Conservation (phyloP, 2,888 invertebrate genomes). For the Trachelus tabidus region DNA sequence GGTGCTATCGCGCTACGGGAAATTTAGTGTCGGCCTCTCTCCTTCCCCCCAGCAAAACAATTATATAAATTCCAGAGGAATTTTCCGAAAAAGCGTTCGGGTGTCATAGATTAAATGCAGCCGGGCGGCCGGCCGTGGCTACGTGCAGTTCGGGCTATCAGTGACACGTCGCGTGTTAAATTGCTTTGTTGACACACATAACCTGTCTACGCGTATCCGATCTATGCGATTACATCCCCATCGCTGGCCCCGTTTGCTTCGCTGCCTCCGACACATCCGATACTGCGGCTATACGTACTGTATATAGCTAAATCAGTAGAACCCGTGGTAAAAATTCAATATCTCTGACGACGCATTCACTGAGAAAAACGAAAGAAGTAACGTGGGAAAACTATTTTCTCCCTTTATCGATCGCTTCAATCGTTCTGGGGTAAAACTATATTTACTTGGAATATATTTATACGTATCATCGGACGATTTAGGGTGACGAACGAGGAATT, state of each 20-base stretch:
- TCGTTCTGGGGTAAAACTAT: neutral
- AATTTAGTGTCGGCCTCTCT: conserved; percentile 54
- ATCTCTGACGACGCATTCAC: neutral
- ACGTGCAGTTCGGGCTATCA: conserved; percentile 43
- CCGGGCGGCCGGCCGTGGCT: conserved; percentile 34
- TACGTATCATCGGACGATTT: neutral
- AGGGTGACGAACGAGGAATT: neutral
- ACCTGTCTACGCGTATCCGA: conserved; percentile 55
- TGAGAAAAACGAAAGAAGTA: neutral
- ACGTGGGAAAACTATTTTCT: neutral
- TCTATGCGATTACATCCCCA: conserved; percentile 40
- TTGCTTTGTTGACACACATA: conserved; percentile 61
- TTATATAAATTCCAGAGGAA: conserved; percentile 63
- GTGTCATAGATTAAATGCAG: conserved; percentile 61
- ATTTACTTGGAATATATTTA: neutral
- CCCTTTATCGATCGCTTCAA: neutral
- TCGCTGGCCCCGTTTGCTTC: conserved; percentile 24
- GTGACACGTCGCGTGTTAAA: conserved; percentile 61
- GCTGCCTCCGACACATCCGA: conserved; percentile 17
- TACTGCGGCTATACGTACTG: neutral
- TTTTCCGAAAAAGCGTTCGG: conserved; percentile 59
- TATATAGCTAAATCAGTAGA: neutral
- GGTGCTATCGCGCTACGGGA: conserved; percentile 38
- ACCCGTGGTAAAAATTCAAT: neutral
- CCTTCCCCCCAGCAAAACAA: conserved; percentile 57